Conservation (phyloP, 2,113 vertebrate species). For the Neomonachus schauinslandi region DNA sequence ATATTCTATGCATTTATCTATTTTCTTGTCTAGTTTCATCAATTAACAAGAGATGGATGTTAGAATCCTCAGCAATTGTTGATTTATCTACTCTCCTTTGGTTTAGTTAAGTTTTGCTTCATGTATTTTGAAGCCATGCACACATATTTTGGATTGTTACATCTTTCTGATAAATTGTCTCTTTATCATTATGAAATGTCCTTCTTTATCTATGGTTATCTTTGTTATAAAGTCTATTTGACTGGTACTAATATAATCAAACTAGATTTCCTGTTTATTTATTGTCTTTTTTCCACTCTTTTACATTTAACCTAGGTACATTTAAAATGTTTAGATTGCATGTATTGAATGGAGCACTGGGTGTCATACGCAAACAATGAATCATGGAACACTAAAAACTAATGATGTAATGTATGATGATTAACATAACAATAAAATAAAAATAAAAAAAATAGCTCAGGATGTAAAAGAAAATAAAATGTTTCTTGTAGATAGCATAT, state of each 20-base stretch:
- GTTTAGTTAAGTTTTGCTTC: background rate
- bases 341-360: too few species aligned
- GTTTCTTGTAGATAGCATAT: background rate
- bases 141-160: background rate
- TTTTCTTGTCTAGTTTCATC: background rate
- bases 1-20: background rate
- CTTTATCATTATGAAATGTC: background rate
- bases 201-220: background rate
- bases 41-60: background rate
- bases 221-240: background rate
- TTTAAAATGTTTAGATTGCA: background rate
- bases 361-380: too few species aligned
- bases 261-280: background rate
- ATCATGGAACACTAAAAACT: too few species aligned
- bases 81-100: background rate
- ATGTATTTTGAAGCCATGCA: background rate
- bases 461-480: too few species aligned
- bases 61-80: background rate
- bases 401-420: too few species aligned
- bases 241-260: background rate
- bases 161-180: background rate
- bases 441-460: too few species aligned
- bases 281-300: background rate
- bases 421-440: too few species aligned
- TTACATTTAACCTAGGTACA: background rate